Base-by-base conservation (phyloP, 2,888 invertebrate genomes). In the Limenitis arthemis region DNA sequence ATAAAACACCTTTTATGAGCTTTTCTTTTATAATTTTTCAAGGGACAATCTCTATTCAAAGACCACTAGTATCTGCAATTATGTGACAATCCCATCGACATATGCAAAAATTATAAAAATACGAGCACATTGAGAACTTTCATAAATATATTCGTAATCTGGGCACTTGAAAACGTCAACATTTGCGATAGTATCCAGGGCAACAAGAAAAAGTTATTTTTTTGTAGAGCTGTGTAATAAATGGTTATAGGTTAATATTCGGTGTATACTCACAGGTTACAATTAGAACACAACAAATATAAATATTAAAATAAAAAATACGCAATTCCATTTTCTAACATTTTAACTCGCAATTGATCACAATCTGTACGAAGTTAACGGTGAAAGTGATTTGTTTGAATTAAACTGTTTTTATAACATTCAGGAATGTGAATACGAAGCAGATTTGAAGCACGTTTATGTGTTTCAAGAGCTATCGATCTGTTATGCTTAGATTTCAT, bases 271-370 rank as follows among this genome's bases (percentile, higher is more conserved):
- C 63, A 73, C 71, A 61, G 49, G 73, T 64, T 60, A 67, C 65
- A 51, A 75, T 61, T 49, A 76, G 30, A 54, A 66, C 65, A 69
- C 68, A 77, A 66, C 70, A 76, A 78, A 77, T 64, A 59, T 74
- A 61, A 56, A 77, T 49, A 61, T 62, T 75, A 65, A 60, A 70
- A 59, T 68, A 67, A 68, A 70, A 72, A 63, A 62, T 64, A 56
- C 66, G 64, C 67, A 77, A 72, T 73, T 78, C 79, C 85, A 85
- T 85, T 78, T 80, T 83, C 62, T 62, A 72, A 62, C 85, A 85
- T 85, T 73, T 79, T 84, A 64, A 67, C 65, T 61, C 64, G 29
- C 42, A 12, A 12, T 12, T 39, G 36, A 51, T 51, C 41, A 47
- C 43, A 51, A 33, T 40, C 47, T 37, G n/a, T 31, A 37, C 34